Conservation (phyloP, 1,140 invertebrate genomes). For the Liolophura sinensis region DNA sequence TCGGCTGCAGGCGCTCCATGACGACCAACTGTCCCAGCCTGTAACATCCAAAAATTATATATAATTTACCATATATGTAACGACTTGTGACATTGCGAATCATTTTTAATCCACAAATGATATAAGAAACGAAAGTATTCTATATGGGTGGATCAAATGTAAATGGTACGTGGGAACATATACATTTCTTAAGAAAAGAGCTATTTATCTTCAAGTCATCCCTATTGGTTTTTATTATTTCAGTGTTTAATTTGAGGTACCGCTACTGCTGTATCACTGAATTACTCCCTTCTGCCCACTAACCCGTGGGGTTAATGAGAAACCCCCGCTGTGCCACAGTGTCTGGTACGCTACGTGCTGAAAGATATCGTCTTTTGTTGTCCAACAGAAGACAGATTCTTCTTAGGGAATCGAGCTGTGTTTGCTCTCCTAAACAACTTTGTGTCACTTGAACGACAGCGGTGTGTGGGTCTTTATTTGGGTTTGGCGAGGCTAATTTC, state of each 20-base stretch:
- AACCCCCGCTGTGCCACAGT: too few relatives aligned
- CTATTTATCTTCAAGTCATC: not conserved
- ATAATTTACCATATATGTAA: not conserved
- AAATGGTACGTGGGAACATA: not conserved
- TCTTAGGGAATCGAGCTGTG: too few relatives aligned
- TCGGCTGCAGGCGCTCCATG: conserved; percentile 39
- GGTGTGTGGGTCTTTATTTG: too few relatives aligned
- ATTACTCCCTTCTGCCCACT: too few relatives aligned
- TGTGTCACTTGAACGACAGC: too few relatives aligned
- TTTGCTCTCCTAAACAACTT: too few relatives aligned
- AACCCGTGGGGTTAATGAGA: too few relatives aligned
- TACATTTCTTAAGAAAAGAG: not conserved
- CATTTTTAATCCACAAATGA: not conserved
- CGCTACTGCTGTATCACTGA: not conserved
- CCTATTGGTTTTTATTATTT: not conserved
- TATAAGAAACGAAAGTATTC: not conserved
- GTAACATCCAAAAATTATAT: conserved; percentile 10
- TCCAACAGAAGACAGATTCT: too few relatives aligned
- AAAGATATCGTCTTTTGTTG: too few relatives aligned
- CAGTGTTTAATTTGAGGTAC: not conserved
- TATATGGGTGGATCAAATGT: not conserved
- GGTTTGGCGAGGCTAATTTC: too few relatives aligned
- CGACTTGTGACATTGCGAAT: not conserved
- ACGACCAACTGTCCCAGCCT: conserved; percentile 45
- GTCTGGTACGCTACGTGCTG: too few relatives aligned